phyloP scores from a whole-genome alignment of 2,888 invertebrate species.

The Caenorhabditis sp. region DNA sequence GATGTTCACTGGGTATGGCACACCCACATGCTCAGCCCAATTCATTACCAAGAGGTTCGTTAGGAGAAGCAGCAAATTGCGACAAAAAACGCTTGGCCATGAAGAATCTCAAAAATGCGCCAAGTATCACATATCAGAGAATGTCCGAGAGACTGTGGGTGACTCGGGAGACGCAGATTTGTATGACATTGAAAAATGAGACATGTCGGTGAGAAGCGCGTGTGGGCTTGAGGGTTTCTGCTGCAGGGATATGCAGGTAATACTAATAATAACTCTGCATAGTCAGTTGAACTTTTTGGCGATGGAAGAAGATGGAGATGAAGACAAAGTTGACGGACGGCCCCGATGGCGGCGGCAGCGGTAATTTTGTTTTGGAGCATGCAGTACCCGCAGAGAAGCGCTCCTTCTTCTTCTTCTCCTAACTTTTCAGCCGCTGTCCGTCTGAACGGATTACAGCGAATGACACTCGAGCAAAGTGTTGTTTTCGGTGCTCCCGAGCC shows the following conservation, averaged over 20 bases:
- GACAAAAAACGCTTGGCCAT: slow-evolving; percentile 7
- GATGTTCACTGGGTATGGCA: slow-evolving; percentile 86
- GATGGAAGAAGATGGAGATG: neutral
- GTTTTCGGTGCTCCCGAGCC: no score
- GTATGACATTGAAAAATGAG: slow-evolving; percentile 60
- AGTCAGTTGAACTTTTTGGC: slow-evolving; percentile 15
- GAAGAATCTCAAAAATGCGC: slow-evolving; percentile 53
- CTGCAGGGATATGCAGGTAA: neutral
- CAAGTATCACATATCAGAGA: slow-evolving; percentile 57
- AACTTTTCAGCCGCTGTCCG: slow-evolving; percentile 33
- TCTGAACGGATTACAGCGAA: slow-evolving; percentile 42
- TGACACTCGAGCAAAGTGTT: slow-evolving; percentile 41
- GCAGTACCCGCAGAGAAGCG: neutral
- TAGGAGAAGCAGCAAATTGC: no score
- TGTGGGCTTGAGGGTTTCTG: no score
- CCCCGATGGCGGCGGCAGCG: no score
- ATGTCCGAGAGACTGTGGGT: slow-evolving; percentile 25
- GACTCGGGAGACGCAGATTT: slow-evolving; percentile 44
- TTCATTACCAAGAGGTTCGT: slow-evolving; percentile 75
- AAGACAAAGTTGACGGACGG: no score
- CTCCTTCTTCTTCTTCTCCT: neutral
- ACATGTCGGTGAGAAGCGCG: slow-evolving; percentile 34
- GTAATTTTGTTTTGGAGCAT: slow-evolving; percentile 35
- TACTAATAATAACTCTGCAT: no score
- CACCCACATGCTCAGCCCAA: slow-evolving; percentile 82